Evolutionary conservation across 2,888 invertebrate genomes (phyloP).

Genomic region (Copidosoma aretas): DNA sequence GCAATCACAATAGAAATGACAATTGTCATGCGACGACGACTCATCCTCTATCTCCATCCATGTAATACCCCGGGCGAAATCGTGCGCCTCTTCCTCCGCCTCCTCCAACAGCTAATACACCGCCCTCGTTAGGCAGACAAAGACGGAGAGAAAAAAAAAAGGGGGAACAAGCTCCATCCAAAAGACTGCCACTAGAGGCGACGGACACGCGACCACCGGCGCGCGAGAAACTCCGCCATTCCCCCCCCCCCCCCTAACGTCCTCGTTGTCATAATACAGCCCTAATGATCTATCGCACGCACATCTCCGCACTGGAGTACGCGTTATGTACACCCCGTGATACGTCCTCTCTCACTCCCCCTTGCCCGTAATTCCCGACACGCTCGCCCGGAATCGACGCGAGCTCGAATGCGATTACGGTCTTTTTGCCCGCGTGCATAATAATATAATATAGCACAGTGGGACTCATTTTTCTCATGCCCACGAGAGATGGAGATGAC

Average conservation of each 20-base stretch:
- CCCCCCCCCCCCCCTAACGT: too few relatives aligned
- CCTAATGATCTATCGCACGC: slow-evolving; percentile 59
- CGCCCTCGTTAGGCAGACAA: slow-evolving; percentile 36
- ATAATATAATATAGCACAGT: neutral
- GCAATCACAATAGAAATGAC: slow-evolving; percentile 19
- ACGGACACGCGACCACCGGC: slow-evolving; percentile 44
- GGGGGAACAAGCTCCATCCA: slow-evolving; percentile 20
- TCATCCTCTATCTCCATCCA: slow-evolving; percentile 13
- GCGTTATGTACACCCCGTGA: too few relatives aligned
- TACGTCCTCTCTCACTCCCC: too few relatives aligned
- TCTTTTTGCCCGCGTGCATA: neutral
- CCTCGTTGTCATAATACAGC: slow-evolving; percentile 57
- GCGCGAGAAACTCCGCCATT: too few relatives aligned
- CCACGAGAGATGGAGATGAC: slow-evolving; percentile 21
- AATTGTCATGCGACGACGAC: slow-evolving; percentile 28
- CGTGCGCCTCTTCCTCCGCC: neutral
- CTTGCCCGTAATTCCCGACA: slow-evolving; percentile 55
- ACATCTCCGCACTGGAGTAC: slow-evolving; percentile 46
- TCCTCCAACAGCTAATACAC: neutral
- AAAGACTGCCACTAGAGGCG: slow-evolving; percentile 22
- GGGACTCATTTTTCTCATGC: slow-evolving; percentile 54
- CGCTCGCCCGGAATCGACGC: slow-evolving; percentile 47
- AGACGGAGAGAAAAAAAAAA: neutral
- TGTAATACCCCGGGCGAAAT: neutral
- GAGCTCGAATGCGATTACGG: slow-evolving; percentile 4